Conservation (phyloP, 2,888 invertebrate genomes). For the Andrena marginata region DNA sequence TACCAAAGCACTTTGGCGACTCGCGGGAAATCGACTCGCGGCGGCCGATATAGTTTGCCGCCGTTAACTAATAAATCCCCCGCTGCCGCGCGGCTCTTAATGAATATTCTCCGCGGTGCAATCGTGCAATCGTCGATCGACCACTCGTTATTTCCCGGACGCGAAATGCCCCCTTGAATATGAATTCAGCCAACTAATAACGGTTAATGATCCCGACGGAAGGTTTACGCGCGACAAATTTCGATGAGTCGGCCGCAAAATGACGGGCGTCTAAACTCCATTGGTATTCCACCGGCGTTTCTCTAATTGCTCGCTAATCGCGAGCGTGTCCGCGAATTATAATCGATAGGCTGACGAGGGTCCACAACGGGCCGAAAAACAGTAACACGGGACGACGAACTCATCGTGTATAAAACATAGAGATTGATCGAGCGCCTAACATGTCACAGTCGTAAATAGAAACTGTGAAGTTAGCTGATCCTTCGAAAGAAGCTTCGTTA, state of each 20-base stretch:
- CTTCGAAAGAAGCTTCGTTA: too few relatives aligned
- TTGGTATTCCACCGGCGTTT: slow-evolving; percentile 31
- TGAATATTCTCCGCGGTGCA: slow-evolving; percentile 45
- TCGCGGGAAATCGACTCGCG: slow-evolving; percentile 47
- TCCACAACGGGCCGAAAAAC: not conserved
- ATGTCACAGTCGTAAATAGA: too few relatives aligned
- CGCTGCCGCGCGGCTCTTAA: slow-evolving; percentile 23
- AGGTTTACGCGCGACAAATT: slow-evolving; percentile 36
- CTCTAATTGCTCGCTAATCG: slow-evolving; percentile 51
- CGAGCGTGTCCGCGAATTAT: not conserved
- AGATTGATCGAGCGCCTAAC: too few relatives aligned
- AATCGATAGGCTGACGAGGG: not conserved
- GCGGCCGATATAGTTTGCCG: slow-evolving; percentile 33
- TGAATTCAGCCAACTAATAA: slow-evolving; percentile 35
- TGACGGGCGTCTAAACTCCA: not conserved
- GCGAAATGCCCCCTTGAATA: slow-evolving; percentile 22
- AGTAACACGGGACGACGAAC: not conserved
- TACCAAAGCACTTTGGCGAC: slow-evolving; percentile 31
- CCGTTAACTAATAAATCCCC: slow-evolving; percentile 54
- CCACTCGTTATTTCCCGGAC: slow-evolving; percentile 28
- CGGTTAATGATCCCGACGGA: slow-evolving; percentile 53
- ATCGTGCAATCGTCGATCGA: slow-evolving; percentile 41
- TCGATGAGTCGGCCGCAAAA: not conserved
- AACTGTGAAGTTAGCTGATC: too few relatives aligned
- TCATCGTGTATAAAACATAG: not conserved